Base-by-base conservation (phyloP, 2,888 invertebrate species). In the Drosophila yooni region DNA sequence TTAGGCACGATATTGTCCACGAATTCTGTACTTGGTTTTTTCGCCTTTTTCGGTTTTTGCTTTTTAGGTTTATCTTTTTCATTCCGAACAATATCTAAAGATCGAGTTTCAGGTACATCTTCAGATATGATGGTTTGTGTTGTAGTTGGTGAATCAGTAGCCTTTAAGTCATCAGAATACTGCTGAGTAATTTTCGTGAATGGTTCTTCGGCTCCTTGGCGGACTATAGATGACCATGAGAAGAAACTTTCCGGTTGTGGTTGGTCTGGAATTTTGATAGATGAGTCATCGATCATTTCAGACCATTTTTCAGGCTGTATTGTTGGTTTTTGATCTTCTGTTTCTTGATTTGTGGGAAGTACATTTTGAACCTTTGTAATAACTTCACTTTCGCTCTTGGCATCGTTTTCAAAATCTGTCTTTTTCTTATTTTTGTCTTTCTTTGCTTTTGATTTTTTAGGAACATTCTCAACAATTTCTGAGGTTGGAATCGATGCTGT, bases 171-270 rank as follows among this genome's bases (percentile, higher is more conserved):
- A 15, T 40, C 46, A 4, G 74, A 3, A 53, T 8, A n/a, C 11
- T 67, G 51, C 33, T 65, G 61, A 0, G 72, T 74, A 2, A 70
- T 51, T 50, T 63, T 79, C n/a, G 72, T 70, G 0, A 61, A 3
- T 6, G 86, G 79, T 52, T 85, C 83, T 25, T 85, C 65, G 1
- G 53, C 54, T 43, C 84, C 87, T 63, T 84, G 78, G 8, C 87
- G 71, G 1, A 84, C 88, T 15, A 88, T 74, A 6, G 81, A 74
- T 7, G 88, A 88, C 85, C 85, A 88, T 8, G 79, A 70, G 11
- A 53, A 33, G 2, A 31, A 11, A 25, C 18, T 50, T n/a, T 46
- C 69, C 2, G 65, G 29, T 29, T 66, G 40, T 13, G 31, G 38
- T 1, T 38, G 8, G 25, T 74, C 65, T 13, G n/a, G 3, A 33